These are phyloP conservation scores for Pterophyllum scalare DNA, from an alignment of 2,113 vertebrate species.

Conservation along the genomic window DNA sequence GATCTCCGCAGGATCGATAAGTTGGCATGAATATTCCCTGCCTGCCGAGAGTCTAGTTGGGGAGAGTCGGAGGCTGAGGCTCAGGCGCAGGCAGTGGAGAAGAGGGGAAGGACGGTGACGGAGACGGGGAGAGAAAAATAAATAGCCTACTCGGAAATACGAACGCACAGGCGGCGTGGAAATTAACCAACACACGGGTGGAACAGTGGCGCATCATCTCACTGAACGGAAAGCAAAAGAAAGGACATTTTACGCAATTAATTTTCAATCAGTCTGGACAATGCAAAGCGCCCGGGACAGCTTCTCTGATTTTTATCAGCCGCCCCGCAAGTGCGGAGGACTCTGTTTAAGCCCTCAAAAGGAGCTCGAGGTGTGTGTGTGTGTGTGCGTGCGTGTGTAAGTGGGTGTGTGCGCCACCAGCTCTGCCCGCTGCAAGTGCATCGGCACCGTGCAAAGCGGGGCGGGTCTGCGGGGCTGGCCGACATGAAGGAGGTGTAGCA, in stretches of 20 bases:
- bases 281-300: neutral
- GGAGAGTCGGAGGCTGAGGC: slow-evolving; percentile 83
- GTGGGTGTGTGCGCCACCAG: slow-evolving; percentile 50
- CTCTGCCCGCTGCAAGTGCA: slow-evolving; percentile 51
- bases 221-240: slow-evolving; percentile 34
- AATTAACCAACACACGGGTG: slow-evolving; percentile 14
- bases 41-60: slow-evolving; percentile 84
- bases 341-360: slow-evolving; percentile 22
- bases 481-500: slow-evolving; percentile 60
- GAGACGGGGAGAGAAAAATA: slow-evolving; percentile 40
- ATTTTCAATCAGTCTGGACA: slow-evolving; percentile 32
- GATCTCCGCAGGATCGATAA: slow-evolving; percentile 87
- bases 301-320: slow-evolving; percentile 25
- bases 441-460: slow-evolving; percentile 68
- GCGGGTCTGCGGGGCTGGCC: slow-evolving; percentile 61
- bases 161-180: slow-evolving; percentile 38
- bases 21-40: slow-evolving; percentile 88
- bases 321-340: slow-evolving; percentile 24
- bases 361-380: slow-evolving; percentile 45
- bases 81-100: slow-evolving; percentile 81
- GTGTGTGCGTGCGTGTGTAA: slow-evolving; percentile 16
- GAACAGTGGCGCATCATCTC: slow-evolving; percentile 27
- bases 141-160: slow-evolving; percentile 35
- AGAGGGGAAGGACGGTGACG: slow-evolving; percentile 76
- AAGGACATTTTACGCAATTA: slow-evolving; percentile 38